Conservation (phyloP, 2,113 vertebrate species). For the Choloepus hoffmanni region DNA sequence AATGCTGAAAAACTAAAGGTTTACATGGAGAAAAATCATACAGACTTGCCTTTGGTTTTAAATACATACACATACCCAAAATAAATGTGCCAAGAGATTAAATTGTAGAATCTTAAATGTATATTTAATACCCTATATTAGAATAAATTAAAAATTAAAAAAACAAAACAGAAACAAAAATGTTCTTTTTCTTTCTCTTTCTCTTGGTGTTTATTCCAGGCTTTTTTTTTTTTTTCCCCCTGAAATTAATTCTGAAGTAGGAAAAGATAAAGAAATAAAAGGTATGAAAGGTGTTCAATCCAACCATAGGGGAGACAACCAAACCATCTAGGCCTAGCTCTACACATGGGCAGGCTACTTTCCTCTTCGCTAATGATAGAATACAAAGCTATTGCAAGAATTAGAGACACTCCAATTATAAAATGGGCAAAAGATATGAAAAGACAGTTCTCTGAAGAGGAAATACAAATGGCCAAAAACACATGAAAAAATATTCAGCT, state of each 20-base stretch:
- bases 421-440: too few species aligned
- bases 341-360: too few species aligned
- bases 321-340: neutral
- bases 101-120: conserved; percentile 9
- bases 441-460: too few species aligned
- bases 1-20: neutral
- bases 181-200: neutral
- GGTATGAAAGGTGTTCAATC: neutral
- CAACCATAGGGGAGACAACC: neutral
- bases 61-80: neutral
- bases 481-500: too few species aligned
- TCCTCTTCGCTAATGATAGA: neutral
- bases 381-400: neutral
- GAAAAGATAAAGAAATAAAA: neutral
- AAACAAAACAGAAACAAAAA: neutral
- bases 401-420: too few species aligned
- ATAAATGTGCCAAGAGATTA: neutral
- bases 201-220: conserved; percentile 4
- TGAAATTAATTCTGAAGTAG: neutral
- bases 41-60: neutral
- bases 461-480: too few species aligned
- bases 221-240: neutral
- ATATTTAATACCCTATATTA: neutral
- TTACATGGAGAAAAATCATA: conserved; percentile 9
- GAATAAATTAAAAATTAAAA: neutral